These are phyloP conservation scores for Bagarius yarrelli DNA, from an alignment of 2,113 vertebrate genomes.

Conservation along the genomic window DNA sequence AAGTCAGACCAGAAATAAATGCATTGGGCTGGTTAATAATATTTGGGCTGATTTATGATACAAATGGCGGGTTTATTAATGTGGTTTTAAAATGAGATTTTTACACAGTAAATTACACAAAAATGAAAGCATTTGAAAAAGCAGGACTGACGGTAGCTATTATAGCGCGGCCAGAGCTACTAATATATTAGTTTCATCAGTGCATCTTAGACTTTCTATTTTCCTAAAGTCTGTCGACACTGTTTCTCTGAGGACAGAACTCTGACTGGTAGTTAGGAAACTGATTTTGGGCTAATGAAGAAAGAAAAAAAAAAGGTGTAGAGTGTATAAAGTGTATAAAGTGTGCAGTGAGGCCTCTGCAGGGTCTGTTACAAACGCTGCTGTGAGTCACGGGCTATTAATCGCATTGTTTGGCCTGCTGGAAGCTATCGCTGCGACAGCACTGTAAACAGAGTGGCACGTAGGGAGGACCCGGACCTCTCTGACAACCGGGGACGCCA, in stretches of 20 bases:
- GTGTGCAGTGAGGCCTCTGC: constrained; percentile 51
- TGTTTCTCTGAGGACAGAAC: background rate
- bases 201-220: no score
- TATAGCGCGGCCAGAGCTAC: no score
- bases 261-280: constrained; percentile 26
- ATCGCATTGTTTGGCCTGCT: constrained; percentile 70
- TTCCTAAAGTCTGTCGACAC: no score
- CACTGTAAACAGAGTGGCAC: constrained; percentile 53
- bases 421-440: constrained; percentile 38
- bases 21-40: no score
- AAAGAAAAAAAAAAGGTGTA: background rate
- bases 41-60: no score
- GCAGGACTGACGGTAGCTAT: no score
- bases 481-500: constrained; percentile 32
- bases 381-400: constrained; percentile 73
- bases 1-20: no score
- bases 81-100: no score
- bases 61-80: no score
- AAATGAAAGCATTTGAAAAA: no score
- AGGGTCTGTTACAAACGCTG: constrained; percentile 65
- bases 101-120: no score
- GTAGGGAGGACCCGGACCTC: constrained; percentile 60
- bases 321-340: constrained; percentile 56
- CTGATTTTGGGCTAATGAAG: constrained; percentile 13
- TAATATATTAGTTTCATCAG: no score